These are phyloP conservation scores for Drosophila triauraria DNA, from an alignment of 1,140 invertebrate species.

Conservation along the genomic window DNA sequence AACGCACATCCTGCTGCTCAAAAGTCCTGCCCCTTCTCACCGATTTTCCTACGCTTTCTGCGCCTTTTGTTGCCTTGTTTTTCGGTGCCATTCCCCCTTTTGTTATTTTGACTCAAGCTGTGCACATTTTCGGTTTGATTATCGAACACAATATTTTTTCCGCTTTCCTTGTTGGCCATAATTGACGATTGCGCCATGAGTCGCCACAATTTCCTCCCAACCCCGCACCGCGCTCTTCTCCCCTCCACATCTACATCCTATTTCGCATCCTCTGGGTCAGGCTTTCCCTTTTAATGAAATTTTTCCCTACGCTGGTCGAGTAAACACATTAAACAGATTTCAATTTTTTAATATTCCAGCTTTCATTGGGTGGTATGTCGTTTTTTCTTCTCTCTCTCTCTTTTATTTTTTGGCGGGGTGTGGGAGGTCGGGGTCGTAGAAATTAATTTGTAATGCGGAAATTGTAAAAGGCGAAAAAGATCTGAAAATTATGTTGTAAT, in stretches of 20 bases:
- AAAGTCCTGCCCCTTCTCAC: constrained; percentile 56
- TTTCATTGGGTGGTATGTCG: constrained; percentile 21
- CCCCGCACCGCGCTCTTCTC: too few relatives aligned
- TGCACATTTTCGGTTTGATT: constrained; percentile 83
- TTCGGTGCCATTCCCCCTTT: constrained; percentile 24
- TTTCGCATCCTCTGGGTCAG: constrained; percentile 29
- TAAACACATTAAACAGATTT: constrained; percentile 72
- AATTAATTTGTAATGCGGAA: constrained; percentile 76
- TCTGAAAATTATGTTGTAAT: constrained; percentile 58
- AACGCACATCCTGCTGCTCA: constrained; percentile 82
- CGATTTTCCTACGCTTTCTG: constrained; percentile 62
- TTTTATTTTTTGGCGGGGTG: not conserved
- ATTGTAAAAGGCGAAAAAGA: constrained; percentile 59
- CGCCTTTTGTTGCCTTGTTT: constrained; percentile 59
- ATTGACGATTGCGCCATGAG: constrained; percentile 82
- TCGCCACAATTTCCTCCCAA: constrained; percentile 65
- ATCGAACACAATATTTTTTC: constrained; percentile 83
- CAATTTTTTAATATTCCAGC: constrained; percentile 60
- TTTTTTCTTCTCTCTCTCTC: not conserved
- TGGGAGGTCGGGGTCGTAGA: constrained; percentile 18
- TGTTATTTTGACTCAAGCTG: constrained; percentile 79
- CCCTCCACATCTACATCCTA: constrained; percentile 10
- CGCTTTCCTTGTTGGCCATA: constrained; percentile 78
- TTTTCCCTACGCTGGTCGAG: constrained; percentile 57
- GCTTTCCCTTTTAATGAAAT: constrained; percentile 65